Conservation (phyloP, 2,113 vertebrate species). For the Noturus placidus region DNA sequence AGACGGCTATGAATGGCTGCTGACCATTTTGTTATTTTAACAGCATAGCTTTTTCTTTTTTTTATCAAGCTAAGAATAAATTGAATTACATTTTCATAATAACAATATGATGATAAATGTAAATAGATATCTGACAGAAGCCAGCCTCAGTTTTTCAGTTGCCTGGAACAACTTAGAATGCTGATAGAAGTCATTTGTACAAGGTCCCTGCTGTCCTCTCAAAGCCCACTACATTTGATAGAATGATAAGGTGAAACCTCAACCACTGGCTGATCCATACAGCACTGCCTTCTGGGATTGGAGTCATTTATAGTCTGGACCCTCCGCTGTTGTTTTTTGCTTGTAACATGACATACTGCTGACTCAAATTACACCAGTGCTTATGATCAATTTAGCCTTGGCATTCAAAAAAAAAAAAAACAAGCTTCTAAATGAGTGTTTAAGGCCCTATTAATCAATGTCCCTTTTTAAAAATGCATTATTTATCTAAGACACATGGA, state of each 20-base stretch:
- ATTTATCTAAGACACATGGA: constrained; percentile 25
- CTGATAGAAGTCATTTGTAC: constrained; percentile 38
- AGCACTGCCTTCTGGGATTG: constrained; percentile 59
- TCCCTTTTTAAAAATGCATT: constrained; percentile 8
- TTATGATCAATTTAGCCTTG: constrained; percentile 1
- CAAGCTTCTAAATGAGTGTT: constrained; percentile 18
- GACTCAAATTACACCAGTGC: constrained; percentile 15
- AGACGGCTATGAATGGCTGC: constrained; percentile 36
- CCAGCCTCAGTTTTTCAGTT: neutral
- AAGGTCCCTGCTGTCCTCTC: constrained; percentile 53
- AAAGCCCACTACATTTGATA: constrained; percentile 72
- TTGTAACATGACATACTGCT: constrained; percentile 21
- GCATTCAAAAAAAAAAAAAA: constrained; percentile 13
- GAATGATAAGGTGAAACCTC: constrained; percentile 74
- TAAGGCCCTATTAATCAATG: neutral
- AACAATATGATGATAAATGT: constrained; percentile 5
- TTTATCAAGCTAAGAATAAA: constrained; percentile 1
- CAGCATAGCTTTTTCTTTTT: constrained; percentile 10
- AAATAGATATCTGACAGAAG: constrained; percentile 8
- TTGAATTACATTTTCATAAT: neutral
- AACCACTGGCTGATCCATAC: constrained; percentile 70
- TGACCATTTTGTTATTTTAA: constrained; percentile 43
- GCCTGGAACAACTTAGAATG: constrained; percentile 38
- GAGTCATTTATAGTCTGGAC: constrained; percentile 57
- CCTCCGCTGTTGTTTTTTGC: constrained; percentile 39